Conservation (phyloP, 2,888 invertebrate species). For the Amphipyra berbera region DNA sequence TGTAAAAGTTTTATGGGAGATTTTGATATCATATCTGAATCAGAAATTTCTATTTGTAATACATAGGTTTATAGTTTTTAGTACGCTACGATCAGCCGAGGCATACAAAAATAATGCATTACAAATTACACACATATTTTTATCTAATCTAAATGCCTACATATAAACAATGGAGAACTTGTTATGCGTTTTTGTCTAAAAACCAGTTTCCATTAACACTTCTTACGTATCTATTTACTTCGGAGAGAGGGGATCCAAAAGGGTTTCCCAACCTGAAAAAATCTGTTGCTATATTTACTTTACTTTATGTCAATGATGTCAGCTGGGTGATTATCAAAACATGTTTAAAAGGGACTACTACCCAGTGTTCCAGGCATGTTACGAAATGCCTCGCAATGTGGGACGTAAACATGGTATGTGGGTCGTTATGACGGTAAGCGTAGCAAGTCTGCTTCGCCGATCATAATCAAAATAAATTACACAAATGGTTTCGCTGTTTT, state of each 20-base stretch:
- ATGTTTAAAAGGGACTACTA: constrained; percentile 41
- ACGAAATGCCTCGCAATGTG: constrained; percentile 72
- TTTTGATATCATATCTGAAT: constrained; percentile 14
- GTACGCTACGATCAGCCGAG: too few species aligned
- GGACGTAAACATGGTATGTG: constrained; percentile 80
- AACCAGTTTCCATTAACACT: constrained; percentile 26
- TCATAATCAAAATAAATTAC: constrained; percentile 69
- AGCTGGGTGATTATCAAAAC: constrained; percentile 34
- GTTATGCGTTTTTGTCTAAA: constrained; percentile 4
- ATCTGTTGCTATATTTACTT: constrained; percentile 2
- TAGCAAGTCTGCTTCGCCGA: constrained; percentile 61
- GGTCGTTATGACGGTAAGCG: constrained; percentile 73
- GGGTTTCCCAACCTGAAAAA: constrained; percentile 15
- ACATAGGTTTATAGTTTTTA: too few species aligned
- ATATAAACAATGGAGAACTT: neutral
- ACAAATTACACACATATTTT: too few species aligned
- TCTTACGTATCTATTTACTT: constrained; percentile 12
- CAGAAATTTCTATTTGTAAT: too few species aligned
- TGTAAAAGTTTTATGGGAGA: constrained; percentile 39
- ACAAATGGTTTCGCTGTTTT: constrained; percentile 27
- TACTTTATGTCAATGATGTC: constrained; percentile 19
- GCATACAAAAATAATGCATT: too few species aligned
- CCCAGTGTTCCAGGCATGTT: constrained; percentile 55
- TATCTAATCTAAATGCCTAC: too few species aligned
- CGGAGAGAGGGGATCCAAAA: neutral